These are phyloP conservation scores for Oxycera nigricornis DNA, from an alignment of 2,888 invertebrate species.

Conservation along the genomic window DNA sequence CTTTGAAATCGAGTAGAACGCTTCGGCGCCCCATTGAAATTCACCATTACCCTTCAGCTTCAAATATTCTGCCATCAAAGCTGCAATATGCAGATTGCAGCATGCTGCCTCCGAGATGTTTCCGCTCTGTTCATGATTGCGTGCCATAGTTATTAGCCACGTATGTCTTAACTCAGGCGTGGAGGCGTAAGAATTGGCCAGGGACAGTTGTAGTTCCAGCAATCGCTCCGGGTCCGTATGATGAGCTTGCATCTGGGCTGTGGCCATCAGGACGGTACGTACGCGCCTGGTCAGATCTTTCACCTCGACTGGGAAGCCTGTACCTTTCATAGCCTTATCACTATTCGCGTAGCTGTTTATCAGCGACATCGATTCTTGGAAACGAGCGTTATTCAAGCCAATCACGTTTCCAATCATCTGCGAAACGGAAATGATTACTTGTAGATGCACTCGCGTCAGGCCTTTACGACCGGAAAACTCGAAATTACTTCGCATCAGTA, in stretches of 20 bases:
- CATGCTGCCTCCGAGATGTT: slow-evolving; percentile 95
- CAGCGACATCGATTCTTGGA: slow-evolving; percentile 90
- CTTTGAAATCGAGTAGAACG: slow-evolving; percentile 81
- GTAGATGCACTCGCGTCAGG: slow-evolving; percentile 87
- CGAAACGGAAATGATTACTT: slow-evolving; percentile 95
- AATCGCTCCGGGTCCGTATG: slow-evolving; percentile 91
- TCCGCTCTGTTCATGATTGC: slow-evolving; percentile 80
- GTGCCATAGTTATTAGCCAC: slow-evolving; percentile 94
- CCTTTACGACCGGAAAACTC: slow-evolving; percentile 85
- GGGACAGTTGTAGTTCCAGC: slow-evolving; percentile 87
- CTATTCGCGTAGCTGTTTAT: slow-evolving; percentile 93
- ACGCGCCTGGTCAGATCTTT: slow-evolving; percentile 93
- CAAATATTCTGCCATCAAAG: slow-evolving; percentile 92
- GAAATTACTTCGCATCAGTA: slow-evolving; percentile 93
- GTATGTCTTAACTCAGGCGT: slow-evolving; percentile 94
- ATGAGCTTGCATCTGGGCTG: slow-evolving; percentile 89
- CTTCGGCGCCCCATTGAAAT: slow-evolving; percentile 83
- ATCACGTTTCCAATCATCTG: slow-evolving; percentile 90
- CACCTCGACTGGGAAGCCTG: slow-evolving; percentile 88
- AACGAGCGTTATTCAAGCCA: slow-evolving; percentile 90
- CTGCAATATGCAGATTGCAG: slow-evolving; percentile 93
- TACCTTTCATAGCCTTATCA: slow-evolving; percentile 93
- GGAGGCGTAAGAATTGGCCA: slow-evolving; percentile 92
- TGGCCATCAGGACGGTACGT: slow-evolving; percentile 92
- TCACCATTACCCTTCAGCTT: slow-evolving; percentile 67